These are phyloP conservation scores for Crenuchus spilurus DNA, from an alignment of 2,797 vertebrate genomes.

Conservation along the genomic window DNA sequence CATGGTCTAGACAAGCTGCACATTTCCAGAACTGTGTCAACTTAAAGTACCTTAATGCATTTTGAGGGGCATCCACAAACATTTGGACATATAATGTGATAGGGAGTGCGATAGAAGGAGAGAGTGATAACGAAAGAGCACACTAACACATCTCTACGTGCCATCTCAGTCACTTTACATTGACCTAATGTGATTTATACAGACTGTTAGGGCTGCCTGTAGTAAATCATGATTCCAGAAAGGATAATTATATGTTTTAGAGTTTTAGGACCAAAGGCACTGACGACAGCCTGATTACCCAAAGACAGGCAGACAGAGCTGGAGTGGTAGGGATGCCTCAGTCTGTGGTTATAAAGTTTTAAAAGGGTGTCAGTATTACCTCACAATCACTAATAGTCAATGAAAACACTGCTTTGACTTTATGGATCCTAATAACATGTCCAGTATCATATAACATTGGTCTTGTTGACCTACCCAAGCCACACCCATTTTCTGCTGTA, in stretches of 20 bases:
- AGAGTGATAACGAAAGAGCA: background rate
- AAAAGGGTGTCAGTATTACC: background rate
- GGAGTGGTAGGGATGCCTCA: slow-evolving; percentile 9
- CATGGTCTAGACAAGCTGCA: no score
- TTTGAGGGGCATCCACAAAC: no score
- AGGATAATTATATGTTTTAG: slow-evolving; percentile 62
- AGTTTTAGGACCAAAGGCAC: slow-evolving; percentile 41
- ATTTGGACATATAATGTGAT: no score
- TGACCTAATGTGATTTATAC: slow-evolving; percentile 64
- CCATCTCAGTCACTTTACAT: slow-evolving; percentile 38
- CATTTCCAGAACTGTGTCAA: no score
- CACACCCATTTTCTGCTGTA: no score
- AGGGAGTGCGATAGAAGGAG: slow-evolving; percentile 1
- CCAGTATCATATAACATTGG: no score
- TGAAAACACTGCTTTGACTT: background rate
- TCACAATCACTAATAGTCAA: background rate
- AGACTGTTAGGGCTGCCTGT: slow-evolving; percentile 5
- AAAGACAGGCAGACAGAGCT: slow-evolving; percentile 40
- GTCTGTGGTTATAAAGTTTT: slow-evolving; percentile 24
- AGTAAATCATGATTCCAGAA: slow-evolving; percentile 63
- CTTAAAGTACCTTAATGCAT: no score
- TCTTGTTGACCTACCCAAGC: no score
- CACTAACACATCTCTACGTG: slow-evolving; percentile 39
- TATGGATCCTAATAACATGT: background rate
- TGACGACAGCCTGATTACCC: slow-evolving; percentile 36